Base-by-base conservation (phyloP, 2,888 invertebrate genomes). In the Limnephilus marmoratus region DNA sequence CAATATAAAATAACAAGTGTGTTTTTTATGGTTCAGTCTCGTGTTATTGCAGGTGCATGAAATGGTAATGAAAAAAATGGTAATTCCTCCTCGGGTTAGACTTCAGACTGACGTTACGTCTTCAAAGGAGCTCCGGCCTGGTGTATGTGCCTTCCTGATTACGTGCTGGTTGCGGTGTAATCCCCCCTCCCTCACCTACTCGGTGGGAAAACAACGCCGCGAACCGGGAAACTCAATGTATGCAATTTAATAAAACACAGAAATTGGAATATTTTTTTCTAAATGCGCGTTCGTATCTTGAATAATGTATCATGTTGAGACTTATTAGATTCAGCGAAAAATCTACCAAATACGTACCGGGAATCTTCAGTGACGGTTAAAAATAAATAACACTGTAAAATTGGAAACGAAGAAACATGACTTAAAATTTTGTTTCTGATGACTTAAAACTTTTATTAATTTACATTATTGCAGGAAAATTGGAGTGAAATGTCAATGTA, bases 41-140 rank as follows among this genome's bases (percentile, higher is more conserved):
- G 68, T 90, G 89, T 92, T 92, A 91, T 92, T 92, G 89, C 91
- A 91, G 91, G 92, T 92, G 92, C 91, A 88, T 81, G 53, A 68
- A 68, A 68, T 85, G 53, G 89, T 85, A 89, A 92, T 92, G 89
- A 91, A 92, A 92, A 92, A 92, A 92, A 92, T 92, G 92, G 45
- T 91, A 92, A 92, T 92, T 90, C 31, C 15, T 80, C 15, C 86
- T 68, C 18, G 68, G 68, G 41, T 80, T 68, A 88, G 49, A 34
- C 80, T 88, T 88, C 34, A 88, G 49, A 24, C 80, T 88, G 80
- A 53, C 31, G 34, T 88, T 88, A 41, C 34, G 85, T 86, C 85
- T 83, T 83, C 83, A 83, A 83, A 81, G 37, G 83, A 83, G 83
- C 31, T 82, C 53, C 24, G 53, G 53, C 53, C 24, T 68, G 53